Evolutionary conservation across 1,140 invertebrate genomes (phyloP), one percentile per base, ranked within the genome.

Genomic region (Zaprionus lachaisei): DNA sequence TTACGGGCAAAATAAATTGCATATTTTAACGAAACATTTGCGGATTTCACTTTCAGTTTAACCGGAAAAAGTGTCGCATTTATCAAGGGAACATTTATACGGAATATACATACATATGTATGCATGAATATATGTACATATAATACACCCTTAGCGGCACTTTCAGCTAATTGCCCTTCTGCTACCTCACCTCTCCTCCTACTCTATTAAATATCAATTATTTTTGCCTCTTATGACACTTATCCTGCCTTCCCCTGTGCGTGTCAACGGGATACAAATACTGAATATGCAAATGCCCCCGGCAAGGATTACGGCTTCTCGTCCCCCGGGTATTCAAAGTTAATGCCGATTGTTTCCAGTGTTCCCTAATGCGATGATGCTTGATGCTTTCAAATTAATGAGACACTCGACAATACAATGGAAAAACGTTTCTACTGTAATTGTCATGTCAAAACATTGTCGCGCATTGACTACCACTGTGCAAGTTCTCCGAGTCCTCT

Each of bases 401-500:
- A 80, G 73, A 65, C 80, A 80, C 71, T 86, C 72, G 62, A 72
- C 44, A 20, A 58, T 24, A 62, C 79, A 83, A 72, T 66, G 77
- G 51, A 51, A 41, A 20, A 67, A 61, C 44, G 70, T 68, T 24
- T 68, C 31, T 71, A 34, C 54, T 64, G 41, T 60, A 80, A 79
- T 82, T 70, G 65, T 38, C 49, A 68, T 77, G 83, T 86, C 83
- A 86, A 82, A 86, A 86, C 67, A 86, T 80, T 86, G 68, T 77
- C 49, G 31, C 41, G 41, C 41, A 17, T 9, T 47, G n/a, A 47
- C 7, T 47, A 24, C 47, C 47, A 51, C 51, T 26, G 51, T 56
- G 41, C 26, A 12, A 12, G 26, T 47, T 7, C 2, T n/a, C n/a
- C n/a, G n/a, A n/a, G n/a, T n/a, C n/a, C n/a, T n/a, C n/a, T n/a